A percentile compares a stretch with the other conserved stretches of the same genome.
Conservation (phyloP, 2,888 invertebrate genomes). For the Hydroisotoma schaefferi region DNA sequence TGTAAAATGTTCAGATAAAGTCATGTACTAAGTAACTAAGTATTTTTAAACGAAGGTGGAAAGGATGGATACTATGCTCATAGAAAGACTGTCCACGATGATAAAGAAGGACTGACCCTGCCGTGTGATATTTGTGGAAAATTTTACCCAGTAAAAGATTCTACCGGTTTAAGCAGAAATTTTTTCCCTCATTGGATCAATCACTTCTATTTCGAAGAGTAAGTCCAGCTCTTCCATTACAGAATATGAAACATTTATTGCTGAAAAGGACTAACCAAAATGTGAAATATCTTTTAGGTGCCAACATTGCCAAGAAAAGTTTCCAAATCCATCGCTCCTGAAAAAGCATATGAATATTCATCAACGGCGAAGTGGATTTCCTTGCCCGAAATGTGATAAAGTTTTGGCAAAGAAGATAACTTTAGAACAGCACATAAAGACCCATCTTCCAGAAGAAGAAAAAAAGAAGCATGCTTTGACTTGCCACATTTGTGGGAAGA, state of each 20-base stretch:
- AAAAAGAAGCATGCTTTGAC: constrained; percentile 18
- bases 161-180: constrained; percentile 9
- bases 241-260: neutral
- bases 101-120: constrained; percentile 6
- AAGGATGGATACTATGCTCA: constrained; percentile 12
- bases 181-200: constrained; percentile 18
- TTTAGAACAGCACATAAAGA: constrained; percentile 20
- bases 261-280: neutral
- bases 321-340: constrained; percentile 9
- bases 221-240: neutral
- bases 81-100: neutral
- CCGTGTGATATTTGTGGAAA: constrained; percentile 21
- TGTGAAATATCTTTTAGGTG: constrained; percentile 1
- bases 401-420: constrained; percentile 12
- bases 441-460: constrained; percentile 24
- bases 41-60: constrained; percentile 11
- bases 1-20: too few relatives aligned
- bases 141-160: constrained; percentile 20
- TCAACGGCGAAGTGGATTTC: constrained; percentile 13
- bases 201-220: constrained; percentile 23
- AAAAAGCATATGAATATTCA: constrained; percentile 16
- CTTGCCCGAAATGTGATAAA: constrained; percentile 14
- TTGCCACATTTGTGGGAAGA: constrained; percentile 22
- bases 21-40: too few relatives aligned
- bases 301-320: constrained; percentile 9